A percentile compares a stretch with the other conserved stretches of the same genome.
These are phyloP conservation scores for Aplysia californica DNA, from an alignment of 1,140 invertebrate genomes.

Conservation along the genomic window DNA sequence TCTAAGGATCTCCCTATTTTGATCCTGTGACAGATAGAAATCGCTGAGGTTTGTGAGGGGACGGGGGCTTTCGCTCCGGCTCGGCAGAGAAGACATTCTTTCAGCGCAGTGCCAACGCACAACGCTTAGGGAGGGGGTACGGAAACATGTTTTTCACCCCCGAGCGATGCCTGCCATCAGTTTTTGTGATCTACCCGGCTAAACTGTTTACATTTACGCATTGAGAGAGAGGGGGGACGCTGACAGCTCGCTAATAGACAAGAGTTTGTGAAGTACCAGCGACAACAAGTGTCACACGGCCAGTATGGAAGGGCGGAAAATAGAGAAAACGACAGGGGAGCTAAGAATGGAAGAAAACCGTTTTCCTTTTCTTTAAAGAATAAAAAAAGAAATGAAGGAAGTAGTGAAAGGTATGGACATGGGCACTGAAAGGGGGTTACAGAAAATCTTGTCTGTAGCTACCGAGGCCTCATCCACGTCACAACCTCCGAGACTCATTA, in stretches of 20 bases:
- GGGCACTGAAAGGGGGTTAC: background rate
- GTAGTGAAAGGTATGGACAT: background rate
- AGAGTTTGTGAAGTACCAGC: background rate
- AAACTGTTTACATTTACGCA: slow-evolving; percentile 15
- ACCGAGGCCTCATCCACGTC: background rate
- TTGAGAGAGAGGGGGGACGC: background rate
- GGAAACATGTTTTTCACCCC: slow-evolving; percentile 14
- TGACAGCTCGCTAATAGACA: slow-evolving; percentile 22
- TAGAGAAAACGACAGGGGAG: background rate
- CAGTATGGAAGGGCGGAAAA: no score
- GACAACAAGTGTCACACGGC: slow-evolving; percentile 6
- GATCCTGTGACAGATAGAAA: slow-evolving; percentile 17
- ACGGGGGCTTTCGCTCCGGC: no score
- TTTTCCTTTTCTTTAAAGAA: background rate
- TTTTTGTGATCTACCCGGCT: slow-evolving; percentile 14
- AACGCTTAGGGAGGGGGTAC: background rate
- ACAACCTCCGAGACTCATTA: no score
- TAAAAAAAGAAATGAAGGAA: background rate
- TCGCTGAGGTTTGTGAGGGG: slow-evolving; percentile 3
- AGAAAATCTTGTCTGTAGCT: background rate
- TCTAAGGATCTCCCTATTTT: slow-evolving; percentile 13
- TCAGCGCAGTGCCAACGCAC: background rate
- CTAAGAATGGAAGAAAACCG: background rate
- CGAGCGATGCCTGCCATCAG: slow-evolving; percentile 10
- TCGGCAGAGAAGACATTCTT: background rate